phyloP scores from a whole-genome alignment of 2,888 invertebrate species.

The Pachliopta kotzebuea region DNA sequence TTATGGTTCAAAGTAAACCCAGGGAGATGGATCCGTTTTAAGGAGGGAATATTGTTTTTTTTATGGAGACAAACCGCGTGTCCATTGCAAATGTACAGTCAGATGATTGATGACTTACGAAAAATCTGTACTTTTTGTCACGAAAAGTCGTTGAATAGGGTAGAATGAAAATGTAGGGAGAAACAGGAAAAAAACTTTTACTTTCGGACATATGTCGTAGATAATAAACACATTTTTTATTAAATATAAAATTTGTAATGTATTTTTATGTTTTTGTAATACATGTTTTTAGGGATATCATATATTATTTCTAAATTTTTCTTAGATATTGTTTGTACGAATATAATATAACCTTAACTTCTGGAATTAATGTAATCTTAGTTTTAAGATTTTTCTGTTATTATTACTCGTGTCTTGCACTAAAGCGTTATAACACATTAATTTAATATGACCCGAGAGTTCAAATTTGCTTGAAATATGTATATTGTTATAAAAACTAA shows the following conservation, averaged over 20 bases:
- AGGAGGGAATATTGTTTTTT: constrained; percentile 14
- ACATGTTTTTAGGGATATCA: too few relatives aligned
- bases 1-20: not conserved
- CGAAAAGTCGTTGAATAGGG: not conserved
- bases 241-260: not conserved
- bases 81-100: constrained; percentile 18
- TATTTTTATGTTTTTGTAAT: too few relatives aligned
- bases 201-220: not conserved
- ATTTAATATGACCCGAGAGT: too few relatives aligned
- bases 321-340: too few relatives aligned
- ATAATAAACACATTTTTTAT: not conserved
- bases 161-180: not conserved
- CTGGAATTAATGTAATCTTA: too few relatives aligned
- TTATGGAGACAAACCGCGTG: constrained; percentile 14
- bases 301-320: too few relatives aligned
- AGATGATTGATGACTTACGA: constrained; percentile 22
- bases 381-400: too few relatives aligned
- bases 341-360: too few relatives aligned
- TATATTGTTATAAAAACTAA: too few relatives aligned
- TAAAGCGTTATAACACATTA: too few relatives aligned
- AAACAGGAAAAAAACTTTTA: not conserved
- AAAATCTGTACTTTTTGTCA: constrained; percentile 22
- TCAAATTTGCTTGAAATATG: too few relatives aligned
- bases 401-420: too few relatives aligned
- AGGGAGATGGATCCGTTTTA: not conserved